Conservation (phyloP, 2,888 invertebrate species). For the Nasonia oneida region DNA sequence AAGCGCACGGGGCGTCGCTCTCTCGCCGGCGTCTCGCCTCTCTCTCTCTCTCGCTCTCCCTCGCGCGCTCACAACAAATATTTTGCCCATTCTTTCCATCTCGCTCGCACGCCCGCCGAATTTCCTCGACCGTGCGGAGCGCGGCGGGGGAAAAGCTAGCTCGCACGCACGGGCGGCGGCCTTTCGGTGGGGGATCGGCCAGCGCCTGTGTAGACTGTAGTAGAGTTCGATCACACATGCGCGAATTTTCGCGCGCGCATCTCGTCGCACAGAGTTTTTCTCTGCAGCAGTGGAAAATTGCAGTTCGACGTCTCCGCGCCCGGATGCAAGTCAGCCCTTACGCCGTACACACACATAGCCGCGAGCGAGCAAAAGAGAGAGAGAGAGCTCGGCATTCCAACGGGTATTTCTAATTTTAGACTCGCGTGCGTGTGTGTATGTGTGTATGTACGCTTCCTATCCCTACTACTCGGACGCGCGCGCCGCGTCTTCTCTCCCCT, state of each 20-base stretch:
- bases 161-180: not conserved
- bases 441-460: conserved; percentile 20
- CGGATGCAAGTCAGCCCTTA: conserved; percentile 52
- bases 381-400: conserved; percentile 62
- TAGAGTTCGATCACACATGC: conserved; percentile 34
- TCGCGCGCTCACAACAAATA: conserved; percentile 42
- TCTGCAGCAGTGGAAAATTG: conserved; percentile 26
- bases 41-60: conserved; percentile 6
- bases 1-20: conserved; percentile 42
- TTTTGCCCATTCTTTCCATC: conserved; percentile 38
- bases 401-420: conserved; percentile 67
- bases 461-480: conserved; percentile 7
- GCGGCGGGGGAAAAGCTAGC: conserved; percentile 20
- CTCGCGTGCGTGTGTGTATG: conserved; percentile 36
- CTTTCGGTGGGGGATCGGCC: not conserved
- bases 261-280: not conserved
- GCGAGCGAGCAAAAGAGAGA: not conserved
- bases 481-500: conserved; percentile 27
- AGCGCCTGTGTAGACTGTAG: not conserved
- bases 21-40: conserved; percentile 21
- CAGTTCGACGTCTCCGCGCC: conserved; percentile 30
- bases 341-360: not conserved
- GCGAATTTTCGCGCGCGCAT: too few species aligned
- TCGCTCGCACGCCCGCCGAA: conserved; percentile 9
- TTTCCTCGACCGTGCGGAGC: conserved; percentile 14